Conservation (phyloP, 2,797 vertebrate genomes). For the Taeniopygia guttata region DNA sequence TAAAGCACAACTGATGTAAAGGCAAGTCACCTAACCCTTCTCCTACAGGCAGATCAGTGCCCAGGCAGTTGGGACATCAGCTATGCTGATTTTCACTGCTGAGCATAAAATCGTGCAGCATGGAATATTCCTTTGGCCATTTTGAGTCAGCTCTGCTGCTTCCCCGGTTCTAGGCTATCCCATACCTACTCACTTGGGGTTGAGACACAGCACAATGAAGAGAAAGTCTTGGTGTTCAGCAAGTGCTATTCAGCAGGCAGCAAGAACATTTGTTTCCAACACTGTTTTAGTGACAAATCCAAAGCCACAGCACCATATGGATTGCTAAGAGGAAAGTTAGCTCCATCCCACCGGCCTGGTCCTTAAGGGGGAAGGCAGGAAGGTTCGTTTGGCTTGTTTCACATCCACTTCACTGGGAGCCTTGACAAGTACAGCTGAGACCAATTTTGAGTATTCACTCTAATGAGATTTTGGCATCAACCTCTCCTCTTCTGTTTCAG, state of each 20-base stretch:
- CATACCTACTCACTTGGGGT: not conserved
- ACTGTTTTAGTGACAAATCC: not conserved
- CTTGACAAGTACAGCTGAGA: not conserved
- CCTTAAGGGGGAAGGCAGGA: not conserved
- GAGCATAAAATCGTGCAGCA: not conserved
- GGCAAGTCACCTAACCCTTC: not conserved
- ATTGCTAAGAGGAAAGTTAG: not conserved
- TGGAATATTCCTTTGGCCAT: not conserved
- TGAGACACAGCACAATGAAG: not conserved
- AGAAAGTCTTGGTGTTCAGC: not conserved
- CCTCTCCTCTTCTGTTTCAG: not conserved
- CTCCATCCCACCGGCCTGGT: accelerated
- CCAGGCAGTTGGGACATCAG: not conserved
- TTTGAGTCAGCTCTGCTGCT: not conserved
- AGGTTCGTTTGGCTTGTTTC: not conserved
- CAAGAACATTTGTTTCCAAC: not conserved
- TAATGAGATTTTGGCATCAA: not conserved
- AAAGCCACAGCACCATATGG: not conserved
- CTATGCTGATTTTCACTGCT: not conserved
- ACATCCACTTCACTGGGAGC: not conserved
- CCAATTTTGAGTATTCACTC: not conserved
- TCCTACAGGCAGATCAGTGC: not conserved
- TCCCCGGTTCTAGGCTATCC: not conserved
- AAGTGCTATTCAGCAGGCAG: not conserved
- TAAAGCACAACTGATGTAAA: not conserved